Evolutionary conservation across 1,140 invertebrate species (phyloP).

Genomic region (Liolophura sinensis): DNA sequence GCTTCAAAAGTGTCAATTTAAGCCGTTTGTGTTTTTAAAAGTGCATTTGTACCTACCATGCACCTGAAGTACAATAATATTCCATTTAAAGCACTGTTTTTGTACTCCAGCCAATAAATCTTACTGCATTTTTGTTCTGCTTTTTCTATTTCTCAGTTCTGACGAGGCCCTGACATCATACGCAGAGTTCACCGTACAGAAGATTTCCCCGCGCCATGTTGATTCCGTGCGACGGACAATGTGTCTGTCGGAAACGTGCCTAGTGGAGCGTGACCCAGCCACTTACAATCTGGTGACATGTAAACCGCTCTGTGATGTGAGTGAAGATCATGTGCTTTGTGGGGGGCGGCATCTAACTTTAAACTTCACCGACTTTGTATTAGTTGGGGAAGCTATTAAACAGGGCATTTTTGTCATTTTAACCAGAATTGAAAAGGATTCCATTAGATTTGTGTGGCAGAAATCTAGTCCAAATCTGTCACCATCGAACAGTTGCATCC

Average conservation of each 20-base stretch:
- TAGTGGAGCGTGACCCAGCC: slow-evolving; percentile 94
- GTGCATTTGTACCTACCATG: too few relatives aligned
- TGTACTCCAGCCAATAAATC: too few relatives aligned
- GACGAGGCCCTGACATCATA: slow-evolving; percentile 58
- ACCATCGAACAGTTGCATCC: too few relatives aligned
- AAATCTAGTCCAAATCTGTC: too few relatives aligned
- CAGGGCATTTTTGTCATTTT: too few relatives aligned
- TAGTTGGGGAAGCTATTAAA: neutral
- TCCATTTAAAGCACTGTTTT: too few relatives aligned
- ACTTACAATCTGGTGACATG: slow-evolving; percentile 91
- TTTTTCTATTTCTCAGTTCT: slow-evolving; percentile 37
- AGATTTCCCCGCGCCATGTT: slow-evolving; percentile 45
- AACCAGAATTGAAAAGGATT: too few relatives aligned
- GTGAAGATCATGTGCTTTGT: slow-evolving; percentile 16
- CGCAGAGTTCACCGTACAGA: slow-evolving; percentile 57
- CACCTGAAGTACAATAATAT: too few relatives aligned
- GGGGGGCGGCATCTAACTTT: neutral
- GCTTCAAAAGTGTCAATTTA: too few relatives aligned
- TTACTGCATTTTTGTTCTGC: neutral
- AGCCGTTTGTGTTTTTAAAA: too few relatives aligned
- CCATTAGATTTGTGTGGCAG: too few relatives aligned
- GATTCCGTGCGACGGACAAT: slow-evolving; percentile 76
- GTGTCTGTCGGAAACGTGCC: slow-evolving; percentile 93
- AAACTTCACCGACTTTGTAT: neutral
- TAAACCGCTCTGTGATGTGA: slow-evolving; percentile 82